Evolutionary conservation across 1,140 invertebrate genomes (phyloP), one percentile per base, ranked within the genome.

Genomic region (Condylostylus longicornis): DNA sequence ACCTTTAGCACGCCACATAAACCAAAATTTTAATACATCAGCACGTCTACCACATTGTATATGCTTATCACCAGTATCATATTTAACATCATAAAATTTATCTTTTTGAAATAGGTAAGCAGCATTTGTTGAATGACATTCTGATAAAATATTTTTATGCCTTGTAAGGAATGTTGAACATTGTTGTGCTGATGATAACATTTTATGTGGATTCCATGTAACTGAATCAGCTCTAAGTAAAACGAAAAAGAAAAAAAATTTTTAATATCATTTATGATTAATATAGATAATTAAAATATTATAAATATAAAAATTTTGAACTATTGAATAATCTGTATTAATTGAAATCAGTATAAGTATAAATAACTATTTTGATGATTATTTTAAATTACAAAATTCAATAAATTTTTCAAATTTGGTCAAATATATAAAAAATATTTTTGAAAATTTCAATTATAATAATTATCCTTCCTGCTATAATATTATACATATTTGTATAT

Each of bases 1-100:
- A n/a, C 87, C 87, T 67, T 91, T 93, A 1, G 85, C 85, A 50
- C 89, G 88, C 93, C 91, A 96, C 88, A 94, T 94, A 45, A 90
- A 79, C 91, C 91, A 97, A 50, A 96, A 85, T 58, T 96, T 96
- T 30, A 95, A 70, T 3, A 94, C 83, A 52, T 97, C 91, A 9
- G 87, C 90, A 41, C 87, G 71, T n/a, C 91, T 68, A 1, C 91
- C 91, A 52, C 91, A 60, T 42, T 77, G 74, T 14, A 97, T 77
- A 42, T 93, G 82, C 53, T 95, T 96, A 55, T 96, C 91, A 0
- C 93, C 91, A 0, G 81, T 87, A 51, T 95, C 90, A 48, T 77
- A 94, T 9, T 68, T 68, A 1, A 85, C 82, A 54, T 96, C 87
- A 61, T 97, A 97, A 49, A 91, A 88, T 65, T 97, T 97, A 59